These are phyloP conservation scores for Rhea pennata DNA, from an alignment of 2,113 vertebrate species.

Conservation along the genomic window DNA sequence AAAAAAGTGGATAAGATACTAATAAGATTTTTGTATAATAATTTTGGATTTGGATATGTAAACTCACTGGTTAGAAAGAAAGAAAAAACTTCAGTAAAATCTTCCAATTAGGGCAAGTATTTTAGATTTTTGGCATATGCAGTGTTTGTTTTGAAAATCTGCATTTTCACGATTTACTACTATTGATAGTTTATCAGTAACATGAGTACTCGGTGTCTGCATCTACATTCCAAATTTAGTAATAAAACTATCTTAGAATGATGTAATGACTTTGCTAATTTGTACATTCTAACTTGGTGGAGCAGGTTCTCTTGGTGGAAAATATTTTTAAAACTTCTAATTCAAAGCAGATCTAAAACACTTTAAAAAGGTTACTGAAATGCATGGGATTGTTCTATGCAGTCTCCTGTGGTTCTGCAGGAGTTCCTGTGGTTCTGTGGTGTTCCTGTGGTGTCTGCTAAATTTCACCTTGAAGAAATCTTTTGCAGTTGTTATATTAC, in stretches of 20 bases:
- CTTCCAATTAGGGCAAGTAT: accelerated
- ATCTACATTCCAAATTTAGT: neutral
- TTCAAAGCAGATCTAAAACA: neutral
- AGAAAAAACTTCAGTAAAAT: neutral
- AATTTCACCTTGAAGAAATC: neutral
- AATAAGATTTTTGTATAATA: neutral
- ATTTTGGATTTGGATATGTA: neutral
- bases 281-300: neutral
- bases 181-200: neutral
- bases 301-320: accelerated
- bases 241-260: neutral
- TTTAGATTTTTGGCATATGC: neutral
- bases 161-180: neutral
- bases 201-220: accelerated
- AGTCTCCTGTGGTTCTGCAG: no score
- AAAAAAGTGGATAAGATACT: neutral
- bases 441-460: neutral
- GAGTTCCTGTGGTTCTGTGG: no score
- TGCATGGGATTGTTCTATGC: neutral
- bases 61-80: neutral
- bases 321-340: neutral
- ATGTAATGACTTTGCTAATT: neutral
- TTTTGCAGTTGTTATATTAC: neutral
- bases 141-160: neutral
- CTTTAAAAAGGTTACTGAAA: neutral